Percentiles rank a stretch among this genome's conserved stretches.
Evolutionary conservation across 2,888 invertebrate genomes (phyloP).

Genomic region (Andricus curvator): DNA sequence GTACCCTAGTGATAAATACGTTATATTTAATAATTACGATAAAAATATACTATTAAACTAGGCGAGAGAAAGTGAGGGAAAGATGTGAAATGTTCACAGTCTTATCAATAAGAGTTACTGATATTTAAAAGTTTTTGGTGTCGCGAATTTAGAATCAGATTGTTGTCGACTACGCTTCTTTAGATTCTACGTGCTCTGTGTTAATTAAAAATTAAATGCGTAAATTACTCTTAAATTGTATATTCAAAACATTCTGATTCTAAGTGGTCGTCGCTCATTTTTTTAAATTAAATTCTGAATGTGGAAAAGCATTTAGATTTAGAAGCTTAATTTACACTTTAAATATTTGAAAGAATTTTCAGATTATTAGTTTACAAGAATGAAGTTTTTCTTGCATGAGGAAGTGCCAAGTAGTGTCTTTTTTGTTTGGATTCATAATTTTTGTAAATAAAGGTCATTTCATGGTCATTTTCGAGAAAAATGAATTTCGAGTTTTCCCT

Average conservation of each 20-base stretch:
- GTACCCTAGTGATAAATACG: conserved; percentile 6
- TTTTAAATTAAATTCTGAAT: conserved; percentile 3
- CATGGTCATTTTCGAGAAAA: too few species aligned
- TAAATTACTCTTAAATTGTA: conserved; percentile 10
- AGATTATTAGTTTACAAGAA: not conserved
- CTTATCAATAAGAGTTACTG: conserved; percentile 2
- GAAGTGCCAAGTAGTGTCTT: too few species aligned
- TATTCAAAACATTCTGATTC: conserved; percentile 25
- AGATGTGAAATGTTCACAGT: conserved; percentile 17
- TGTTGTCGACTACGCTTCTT: conserved; percentile 23
- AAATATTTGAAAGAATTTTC: conserved; percentile 9
- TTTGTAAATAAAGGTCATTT: too few species aligned
- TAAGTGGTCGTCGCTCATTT: conserved; percentile 21
- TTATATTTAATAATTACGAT: conserved; percentile 24
- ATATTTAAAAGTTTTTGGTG: conserved; percentile 6
- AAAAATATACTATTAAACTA: conserved; percentile 16
- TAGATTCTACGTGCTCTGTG: conserved; percentile 19
- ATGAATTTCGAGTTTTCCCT: too few species aligned
- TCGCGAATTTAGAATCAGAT: conserved; percentile 35
- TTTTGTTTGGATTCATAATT: too few species aligned
- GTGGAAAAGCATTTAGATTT: conserved; percentile 9
- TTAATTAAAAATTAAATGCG: conserved; percentile 19
- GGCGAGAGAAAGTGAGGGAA: not conserved
- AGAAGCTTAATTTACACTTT: not conserved
- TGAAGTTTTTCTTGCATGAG: not conserved